Evolutionary conservation across 1,140 invertebrate species (phyloP).

Genomic region (Pissodes strobi): DNA sequence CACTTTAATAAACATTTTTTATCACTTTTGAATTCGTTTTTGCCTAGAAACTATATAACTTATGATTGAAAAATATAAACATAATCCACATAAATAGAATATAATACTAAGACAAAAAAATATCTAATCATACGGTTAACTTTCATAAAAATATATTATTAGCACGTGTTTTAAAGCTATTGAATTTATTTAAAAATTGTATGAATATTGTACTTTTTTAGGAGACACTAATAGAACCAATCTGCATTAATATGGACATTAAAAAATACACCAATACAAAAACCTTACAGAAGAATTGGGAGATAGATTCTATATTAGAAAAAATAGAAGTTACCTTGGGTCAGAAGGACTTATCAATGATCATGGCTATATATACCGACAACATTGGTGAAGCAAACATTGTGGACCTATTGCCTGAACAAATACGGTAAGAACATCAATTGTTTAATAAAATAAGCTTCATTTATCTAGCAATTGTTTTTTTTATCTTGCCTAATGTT

Average conservation of each 20-base stretch:
- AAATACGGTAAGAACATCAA: slow-evolving; percentile 14
- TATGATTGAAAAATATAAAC: too few species aligned
- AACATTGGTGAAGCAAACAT: slow-evolving; percentile 57
- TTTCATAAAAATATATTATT: too few species aligned
- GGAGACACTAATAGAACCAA: slow-evolving; percentile 78
- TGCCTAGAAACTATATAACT: too few species aligned
- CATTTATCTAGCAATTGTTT: too few species aligned
- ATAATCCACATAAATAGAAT: too few species aligned
- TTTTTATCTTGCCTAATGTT: too few species aligned
- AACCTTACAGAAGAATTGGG: slow-evolving; percentile 60
- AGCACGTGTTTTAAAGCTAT: too few species aligned
- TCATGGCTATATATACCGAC: slow-evolving; percentile 71
- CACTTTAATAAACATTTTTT: too few species aligned
- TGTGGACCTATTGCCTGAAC: slow-evolving; percentile 50
- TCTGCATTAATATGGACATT: slow-evolving; percentile 72
- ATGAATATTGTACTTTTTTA: slow-evolving; percentile 49
- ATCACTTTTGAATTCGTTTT: too few species aligned
- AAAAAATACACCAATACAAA: slow-evolving; percentile 65
- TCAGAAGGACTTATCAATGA: slow-evolving; percentile 71
- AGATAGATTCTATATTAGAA: slow-evolving; percentile 71
- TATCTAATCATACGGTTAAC: too few species aligned
- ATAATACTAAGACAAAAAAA: too few species aligned
- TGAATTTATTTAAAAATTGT: too few species aligned
- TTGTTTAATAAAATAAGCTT: neutral
- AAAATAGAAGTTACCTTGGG: slow-evolving; percentile 70